phyloP scores from a whole-genome alignment of 2,113 vertebrate genomes.

The Dinomys branickii region DNA sequence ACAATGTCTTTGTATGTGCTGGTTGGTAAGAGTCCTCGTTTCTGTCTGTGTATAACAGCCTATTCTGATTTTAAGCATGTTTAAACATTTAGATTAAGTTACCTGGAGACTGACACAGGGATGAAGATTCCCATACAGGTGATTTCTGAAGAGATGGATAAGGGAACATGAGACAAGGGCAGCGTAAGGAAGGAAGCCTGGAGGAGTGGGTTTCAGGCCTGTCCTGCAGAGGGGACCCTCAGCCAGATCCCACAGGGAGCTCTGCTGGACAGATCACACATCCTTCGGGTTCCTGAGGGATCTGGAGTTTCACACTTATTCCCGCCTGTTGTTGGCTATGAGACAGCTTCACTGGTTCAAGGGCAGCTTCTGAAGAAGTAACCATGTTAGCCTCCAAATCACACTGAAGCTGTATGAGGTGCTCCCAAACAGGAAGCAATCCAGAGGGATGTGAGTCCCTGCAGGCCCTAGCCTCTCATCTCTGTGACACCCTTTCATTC shows the following conservation, averaged over 20 bases:
- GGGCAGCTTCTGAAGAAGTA: background rate
- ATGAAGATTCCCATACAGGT: background rate
- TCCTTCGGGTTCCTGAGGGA: background rate
- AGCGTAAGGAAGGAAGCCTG: background rate
- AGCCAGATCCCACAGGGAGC: background rate
- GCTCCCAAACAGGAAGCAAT: background rate
- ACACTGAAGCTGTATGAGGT: background rate
- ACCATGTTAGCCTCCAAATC: background rate
- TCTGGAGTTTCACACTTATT: background rate
- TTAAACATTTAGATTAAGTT: background rate
- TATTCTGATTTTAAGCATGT: background rate
- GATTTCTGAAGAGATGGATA: background rate
- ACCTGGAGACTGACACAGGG: background rate
- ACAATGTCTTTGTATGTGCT: background rate
- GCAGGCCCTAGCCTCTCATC: too few relatives aligned
- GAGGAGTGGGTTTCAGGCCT: too few relatives aligned
- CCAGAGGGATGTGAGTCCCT: too few relatives aligned
- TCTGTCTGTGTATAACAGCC: background rate
- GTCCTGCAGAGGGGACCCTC: background rate
- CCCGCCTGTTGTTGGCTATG: too few relatives aligned
- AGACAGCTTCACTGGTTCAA: background rate
- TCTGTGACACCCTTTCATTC: background rate
- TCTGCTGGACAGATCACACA: background rate
- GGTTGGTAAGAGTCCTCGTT: background rate
- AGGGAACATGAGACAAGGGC: background rate